Base-by-base conservation (phyloP, 2,797 vertebrate genomes). In the Muraenolepis orangiensis region DNA sequence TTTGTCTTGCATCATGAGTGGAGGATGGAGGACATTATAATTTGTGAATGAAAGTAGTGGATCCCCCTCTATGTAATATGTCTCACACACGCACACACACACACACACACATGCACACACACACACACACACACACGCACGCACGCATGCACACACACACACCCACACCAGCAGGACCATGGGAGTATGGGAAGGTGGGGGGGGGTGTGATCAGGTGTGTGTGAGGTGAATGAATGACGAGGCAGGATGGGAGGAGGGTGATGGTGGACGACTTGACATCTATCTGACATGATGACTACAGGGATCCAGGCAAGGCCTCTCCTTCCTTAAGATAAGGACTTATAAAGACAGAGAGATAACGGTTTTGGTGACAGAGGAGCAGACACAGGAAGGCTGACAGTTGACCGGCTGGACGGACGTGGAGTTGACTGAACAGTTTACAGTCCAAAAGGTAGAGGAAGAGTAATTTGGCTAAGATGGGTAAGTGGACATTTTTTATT, bases 401-500 rank as follows among this genome's bases (percentile, higher is more conserved):
- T 64, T 26, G 57, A 64, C 57, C 26, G 57, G 23, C 57, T 13
- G 57, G n/a, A n/a, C 26, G 5, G 5, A 7, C 69, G 36, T 8
- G 36, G 18, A 6, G 72, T 74, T 76, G 4, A n/a, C n/a, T 57
- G 3, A n/a, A 57, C 16, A 57, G 16, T 18, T 57, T 23, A 4
- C n/a, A 46, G 61, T 66, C 1, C 10, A 14, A 28, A 57, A 16
- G 3, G 64, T 40, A 18, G n/a, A n/a, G 34, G 8, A 34, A 69
- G 73, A 74, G 70, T 77, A 29, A 57, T 69, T 74, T 73, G 0
- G 13, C 70, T 12, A 78, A 72, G 69, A 80, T 72, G 66, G 85
- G 89, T 91, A 78, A 86, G 89, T 82, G 30, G 28, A 70, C 1
- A 23, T 10, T 12, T 23, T 26, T 23, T 6, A 57, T 23, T 6